Conservation (phyloP, 2,888 invertebrate species). For the Pandemis corylana region DNA sequence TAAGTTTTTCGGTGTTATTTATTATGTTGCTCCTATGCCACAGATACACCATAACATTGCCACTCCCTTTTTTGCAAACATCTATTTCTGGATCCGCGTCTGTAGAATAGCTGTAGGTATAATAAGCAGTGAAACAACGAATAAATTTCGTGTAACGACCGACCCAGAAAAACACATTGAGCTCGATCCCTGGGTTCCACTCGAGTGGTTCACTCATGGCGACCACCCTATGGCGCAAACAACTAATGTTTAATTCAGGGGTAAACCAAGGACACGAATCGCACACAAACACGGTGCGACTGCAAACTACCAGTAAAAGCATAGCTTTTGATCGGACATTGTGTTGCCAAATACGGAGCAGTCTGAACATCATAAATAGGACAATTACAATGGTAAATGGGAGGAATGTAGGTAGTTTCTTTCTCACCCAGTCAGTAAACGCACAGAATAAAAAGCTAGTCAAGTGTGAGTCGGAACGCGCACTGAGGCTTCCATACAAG, state of each 20-base stretch:
- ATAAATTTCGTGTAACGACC: neutral
- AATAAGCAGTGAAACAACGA: neutral
- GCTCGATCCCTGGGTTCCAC: neutral
- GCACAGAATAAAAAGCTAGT: neutral
- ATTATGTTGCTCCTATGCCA: too few species aligned
- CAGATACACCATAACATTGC: too few species aligned
- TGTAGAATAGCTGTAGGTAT: neutral
- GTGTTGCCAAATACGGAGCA: neutral
- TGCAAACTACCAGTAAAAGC: slow-evolving; percentile 1
- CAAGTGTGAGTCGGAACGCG: too few species aligned
- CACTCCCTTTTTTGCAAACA: too few species aligned
- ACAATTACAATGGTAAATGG: neutral
- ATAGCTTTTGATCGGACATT: neutral
- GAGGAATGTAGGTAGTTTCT: neutral
- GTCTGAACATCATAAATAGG: neutral
- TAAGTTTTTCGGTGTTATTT: too few species aligned
- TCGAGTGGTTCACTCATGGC: slow-evolving; percentile 6
- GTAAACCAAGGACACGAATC: neutral
- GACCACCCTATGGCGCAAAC: neutral
- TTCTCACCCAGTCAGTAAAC: neutral
- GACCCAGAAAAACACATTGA: slow-evolving; percentile 1
- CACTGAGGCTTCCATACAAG: too few species aligned
- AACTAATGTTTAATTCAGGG: slow-evolving; percentile 4
- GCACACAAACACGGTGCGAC: neutral
- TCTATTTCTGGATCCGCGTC: neutral